These are phyloP conservation scores for Zapus hudsonius DNA, from an alignment of 2,113 vertebrate species.

Conservation along the genomic window DNA sequence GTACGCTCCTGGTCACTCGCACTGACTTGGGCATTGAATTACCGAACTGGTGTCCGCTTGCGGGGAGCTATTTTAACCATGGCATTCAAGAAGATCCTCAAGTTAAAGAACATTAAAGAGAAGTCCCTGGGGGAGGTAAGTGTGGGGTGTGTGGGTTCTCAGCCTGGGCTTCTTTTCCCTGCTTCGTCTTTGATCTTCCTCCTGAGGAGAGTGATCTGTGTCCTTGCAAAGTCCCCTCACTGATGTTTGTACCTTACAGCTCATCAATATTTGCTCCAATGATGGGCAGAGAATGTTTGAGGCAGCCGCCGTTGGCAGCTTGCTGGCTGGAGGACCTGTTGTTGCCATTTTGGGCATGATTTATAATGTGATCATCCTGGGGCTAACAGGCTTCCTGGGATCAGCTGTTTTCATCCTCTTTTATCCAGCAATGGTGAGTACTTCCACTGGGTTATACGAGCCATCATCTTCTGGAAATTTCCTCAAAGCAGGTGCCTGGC, in stretches of 20 bases:
- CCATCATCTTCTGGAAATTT: constrained; percentile 8
- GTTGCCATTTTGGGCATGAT: constrained; percentile 93
- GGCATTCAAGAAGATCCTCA: constrained; percentile 94
- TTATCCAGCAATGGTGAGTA: constrained; percentile 95
- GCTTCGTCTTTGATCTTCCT: background rate
- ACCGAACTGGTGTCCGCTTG: constrained; percentile 93
- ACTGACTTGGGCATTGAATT: constrained; percentile 95
- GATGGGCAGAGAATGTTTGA: constrained; percentile 96
- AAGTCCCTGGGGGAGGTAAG: constrained; percentile 94
- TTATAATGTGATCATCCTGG: constrained; percentile 93
- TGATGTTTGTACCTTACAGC: constrained; percentile 82
- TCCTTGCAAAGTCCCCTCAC: background rate
- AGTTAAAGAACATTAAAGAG: constrained; percentile 92
- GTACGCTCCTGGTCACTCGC: constrained; percentile 95
- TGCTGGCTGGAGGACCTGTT: constrained; percentile 93
- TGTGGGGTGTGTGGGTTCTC: background rate
- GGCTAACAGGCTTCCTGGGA: constrained; percentile 94
- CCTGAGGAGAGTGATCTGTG: background rate
- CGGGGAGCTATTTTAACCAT: constrained; percentile 94
- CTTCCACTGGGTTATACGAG: background rate
- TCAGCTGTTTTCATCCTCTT: constrained; percentile 96
- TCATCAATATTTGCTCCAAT: constrained; percentile 94
- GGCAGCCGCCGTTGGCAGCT: constrained; percentile 93
- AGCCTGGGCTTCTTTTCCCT: background rate
- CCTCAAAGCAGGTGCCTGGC: background rate